Evolutionary conservation across 2,797 vertebrate genomes (phyloP), one percentile per base, ranked within the genome.

Genomic region (Anomalospiza imberbis): DNA sequence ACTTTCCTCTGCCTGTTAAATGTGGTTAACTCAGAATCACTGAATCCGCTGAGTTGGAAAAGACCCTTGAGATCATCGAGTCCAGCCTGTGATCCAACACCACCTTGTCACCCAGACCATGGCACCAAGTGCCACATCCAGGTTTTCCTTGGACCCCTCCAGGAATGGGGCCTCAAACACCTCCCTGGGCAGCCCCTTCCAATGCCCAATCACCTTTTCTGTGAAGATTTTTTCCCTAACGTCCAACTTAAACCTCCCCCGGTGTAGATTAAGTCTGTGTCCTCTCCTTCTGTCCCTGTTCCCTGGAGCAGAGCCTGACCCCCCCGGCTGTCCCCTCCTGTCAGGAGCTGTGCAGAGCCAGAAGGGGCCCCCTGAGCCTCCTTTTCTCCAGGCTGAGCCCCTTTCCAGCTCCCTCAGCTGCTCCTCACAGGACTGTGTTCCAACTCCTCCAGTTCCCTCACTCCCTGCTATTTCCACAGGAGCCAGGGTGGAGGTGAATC

Each of bases 11-110:
- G 45, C 61, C 32, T 31, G 31, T 13, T 31, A 3, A 29, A 54
- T 1, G 0, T 1, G 2, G 2, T 2, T 24, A 40, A 34, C 47
- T 63, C 72, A 50, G 17, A 34, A 66, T 10, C 51, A 45, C 38
- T n/a, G 62, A 16, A 32, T 13, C 19, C 18, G 8, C 47, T 29
- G 54, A 14, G 10, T 0, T 53, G 16, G 47, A 13, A 45, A 53
- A 20, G 28, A 24, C 7, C 38, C 32, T 24, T 60, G 62, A 45
- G 71, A 16, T 38, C 21, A 7, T 32, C 0, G 1, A 57, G 51
- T 26, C 17, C 53, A 18, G 4, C 38, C 22, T 13, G 6, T 11
- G 17, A 24, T 34, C 21, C 60, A 44, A 6, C 36, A 17, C 68
- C 10, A 6, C 31, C 34, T 9, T 40, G 58, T n/a, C 50, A 47